Base-by-base conservation (phyloP, 2,888 invertebrate genomes). In the Cepaea hortensis region DNA sequence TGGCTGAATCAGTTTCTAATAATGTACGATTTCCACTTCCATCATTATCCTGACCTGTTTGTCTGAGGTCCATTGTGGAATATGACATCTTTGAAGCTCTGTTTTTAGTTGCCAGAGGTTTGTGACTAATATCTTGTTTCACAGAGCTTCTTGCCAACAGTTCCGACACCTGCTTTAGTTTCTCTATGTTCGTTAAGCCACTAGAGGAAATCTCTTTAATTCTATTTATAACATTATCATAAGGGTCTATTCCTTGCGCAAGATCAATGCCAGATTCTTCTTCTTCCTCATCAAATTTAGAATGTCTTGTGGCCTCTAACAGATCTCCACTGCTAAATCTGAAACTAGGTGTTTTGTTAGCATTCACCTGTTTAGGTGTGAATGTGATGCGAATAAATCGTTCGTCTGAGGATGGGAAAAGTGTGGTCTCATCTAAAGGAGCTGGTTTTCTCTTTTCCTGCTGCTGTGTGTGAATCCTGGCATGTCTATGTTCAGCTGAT, bases 181-280 rank as follows among this genome's bases (percentile, higher is more conserved):
- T 89, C 81, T 88, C 87, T 46, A 82, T 77, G 46, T 86, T 88
- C 46, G 86, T 84, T 55, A 88, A 55, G 46, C 76, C 80, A 81
- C 89, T 88, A 70, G 85, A 65, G n/a, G 89, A 89, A 3, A 89
- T 88, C 18, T 87, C 89, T 35, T 82, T 82, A 68, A 89, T 89
- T 50, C 73, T 88, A 62, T 85, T 82, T 18, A 89, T 81, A 50
- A 89, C 73, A 18, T 61, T 73, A 68, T 88, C 88, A 77, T 88
- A 89, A 11, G 89, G 89, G 70, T 88, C 89, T 15, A 50, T 82
- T 7, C 70, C 62, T 3, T 87, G 85, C 9, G 73, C 55, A n/a
- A 86, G 48, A n/a, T 89, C 88, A 61, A 87, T 88, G 5, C 88
- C 89, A 2, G 87, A 87, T 35, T 87, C 89, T n/a, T 87, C 89